Conservation (phyloP, 2,888 invertebrate species). For the Biston stratarius region DNA sequence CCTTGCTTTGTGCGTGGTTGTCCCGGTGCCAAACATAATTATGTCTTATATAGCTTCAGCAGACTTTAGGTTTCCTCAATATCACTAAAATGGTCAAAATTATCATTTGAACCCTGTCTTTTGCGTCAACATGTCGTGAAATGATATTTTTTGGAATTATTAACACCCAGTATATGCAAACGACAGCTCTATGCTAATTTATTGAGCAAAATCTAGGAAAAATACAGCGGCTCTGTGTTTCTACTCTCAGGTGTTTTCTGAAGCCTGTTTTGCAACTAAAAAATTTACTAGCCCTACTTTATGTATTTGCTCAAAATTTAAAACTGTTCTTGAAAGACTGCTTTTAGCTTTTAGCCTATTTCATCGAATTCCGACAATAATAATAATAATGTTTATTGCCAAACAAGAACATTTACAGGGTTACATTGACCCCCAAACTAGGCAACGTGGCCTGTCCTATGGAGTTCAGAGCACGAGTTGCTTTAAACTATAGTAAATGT, state of each 20-base stretch:
- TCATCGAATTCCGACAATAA: no score
- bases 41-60: no score
- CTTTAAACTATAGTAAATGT: no score
- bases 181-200: slow-evolving; percentile 51
- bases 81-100: slow-evolving; percentile 17
- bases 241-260: slow-evolving; percentile 23
- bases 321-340: no score
- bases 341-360: no score
- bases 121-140: slow-evolving; percentile 25
- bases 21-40: no score
- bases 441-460: no score
- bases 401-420: no score
- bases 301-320: background rate
- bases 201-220: slow-evolving; percentile 47
- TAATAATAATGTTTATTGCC: no score
- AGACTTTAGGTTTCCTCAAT: background rate
- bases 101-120: slow-evolving; percentile 2
- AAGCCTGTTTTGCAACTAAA: slow-evolving; percentile 22
- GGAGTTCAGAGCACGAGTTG: no score
- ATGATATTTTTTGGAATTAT: slow-evolving; percentile 34
- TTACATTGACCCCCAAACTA: no score
- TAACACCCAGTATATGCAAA: slow-evolving; percentile 41
- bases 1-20: no score
- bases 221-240: slow-evolving; percentile 35
- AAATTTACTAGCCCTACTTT: background rate